Evolutionary conservation across 2,888 invertebrate species (phyloP), one percentile per base, ranked within the genome.

Genomic region (Dromius quadrimaculatus): DNA sequence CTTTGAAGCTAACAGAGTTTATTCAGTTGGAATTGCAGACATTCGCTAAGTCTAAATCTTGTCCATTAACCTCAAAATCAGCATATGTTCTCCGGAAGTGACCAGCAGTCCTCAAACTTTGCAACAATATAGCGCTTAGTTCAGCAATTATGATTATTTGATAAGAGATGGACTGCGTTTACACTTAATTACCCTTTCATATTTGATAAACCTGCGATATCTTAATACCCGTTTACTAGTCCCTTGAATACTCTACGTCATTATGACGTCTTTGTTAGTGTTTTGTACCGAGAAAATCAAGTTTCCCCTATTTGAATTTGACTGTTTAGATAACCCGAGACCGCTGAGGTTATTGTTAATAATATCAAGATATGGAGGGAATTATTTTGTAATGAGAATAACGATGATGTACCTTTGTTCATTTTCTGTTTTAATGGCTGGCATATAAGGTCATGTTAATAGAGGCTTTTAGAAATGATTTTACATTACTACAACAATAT

Each of bases 161-260:
- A 54, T 54, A 54, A 54, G 50, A 54, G 28, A 54, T 28, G 50
- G 23, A 13, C 50, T 54, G 50, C 28, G 23, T 54, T 54, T 28
- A 28, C 50, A 54, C 50, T 54, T 8, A 54, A 54, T 54, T 54
- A 54, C 50, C 28, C 50, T 2, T 19, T 54, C 50, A 54, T 28
- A 54, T 54, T 54, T 54, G 50, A 54, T 54, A 54, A 41, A 28
- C 50, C 15, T n/a, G n/a, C n/a, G 50, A 54, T 54, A 54, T 54
- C 50, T 54, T 54, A 43, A 43, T 19, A 17, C 47, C 22, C n/a
- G n/a, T n/a, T n/a, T n/a, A 47, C n/a, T 11, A 20, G 3, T 13
- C 47, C 43, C 17, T 28, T 54, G 28, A 54, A 54, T 28, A 54
- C 50, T 22, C 23, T 8, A 11, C 15, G 50, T 28, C 50, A 54